Conservation (phyloP, 1,140 invertebrate species). For the Hesperophylax magnus region DNA sequence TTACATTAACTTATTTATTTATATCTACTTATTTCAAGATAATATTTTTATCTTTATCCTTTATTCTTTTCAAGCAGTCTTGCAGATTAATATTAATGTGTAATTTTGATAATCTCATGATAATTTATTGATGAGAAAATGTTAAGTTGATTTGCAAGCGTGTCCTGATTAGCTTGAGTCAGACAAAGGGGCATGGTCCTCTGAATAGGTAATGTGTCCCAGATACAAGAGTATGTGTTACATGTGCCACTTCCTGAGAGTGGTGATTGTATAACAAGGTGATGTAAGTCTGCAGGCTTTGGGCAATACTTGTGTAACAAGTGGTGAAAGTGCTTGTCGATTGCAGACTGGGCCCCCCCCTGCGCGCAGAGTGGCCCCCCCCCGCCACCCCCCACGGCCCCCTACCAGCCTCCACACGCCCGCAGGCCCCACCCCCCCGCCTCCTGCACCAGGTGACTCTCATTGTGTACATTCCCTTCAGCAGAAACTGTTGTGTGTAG, state of each 20-base stretch:
- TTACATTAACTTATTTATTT: too few species aligned
- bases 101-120: too few species aligned
- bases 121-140: too few species aligned
- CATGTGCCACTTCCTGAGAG: conserved; percentile 28
- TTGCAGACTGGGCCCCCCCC: conserved; percentile 18
- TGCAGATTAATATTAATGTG: too few species aligned
- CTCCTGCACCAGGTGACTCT: background rate
- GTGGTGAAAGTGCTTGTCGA: conserved; percentile 5
- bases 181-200: too few species aligned
- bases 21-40: too few species aligned
- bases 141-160: too few species aligned
- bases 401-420: background rate
- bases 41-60: too few species aligned
- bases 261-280: background rate
- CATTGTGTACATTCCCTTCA: background rate
- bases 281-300: background rate
- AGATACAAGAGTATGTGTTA: conserved; percentile 18
- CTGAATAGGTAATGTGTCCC: conserved; percentile 3
- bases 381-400: background rate
- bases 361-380: background rate
- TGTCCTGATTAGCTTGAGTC: too few species aligned
- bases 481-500: background rate
- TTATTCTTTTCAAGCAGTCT: too few species aligned
- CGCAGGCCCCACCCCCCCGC: background rate
- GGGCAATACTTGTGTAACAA: too few species aligned